Evolutionary conservation across 2,797 vertebrate species (phyloP), one percentile per base, ranked within the genome.

Genomic region (Hydrophis major): DNA sequence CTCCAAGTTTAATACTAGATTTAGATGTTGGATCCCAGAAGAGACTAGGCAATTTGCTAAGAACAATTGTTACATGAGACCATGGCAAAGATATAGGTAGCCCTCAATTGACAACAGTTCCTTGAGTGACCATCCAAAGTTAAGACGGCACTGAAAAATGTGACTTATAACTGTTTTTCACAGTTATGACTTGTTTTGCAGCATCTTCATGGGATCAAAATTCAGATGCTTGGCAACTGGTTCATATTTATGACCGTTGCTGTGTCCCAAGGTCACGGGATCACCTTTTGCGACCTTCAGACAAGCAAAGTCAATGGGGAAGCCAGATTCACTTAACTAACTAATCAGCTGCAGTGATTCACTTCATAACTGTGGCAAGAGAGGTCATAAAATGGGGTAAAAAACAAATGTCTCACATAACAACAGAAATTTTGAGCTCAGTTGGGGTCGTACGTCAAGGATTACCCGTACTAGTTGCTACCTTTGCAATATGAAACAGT

Each of bases 41-140:
- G 55, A 89, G 61, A 60, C 83, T 94, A 87, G 63, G 22, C 60
- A 94, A 69, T 2, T 59, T 89, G 4, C 60, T 55, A 91, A 88
- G 57, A 86, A 18, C 74, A 92, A 18, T 90, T 95, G 47, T 87
- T 92, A 96, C 93, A 90, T 14, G 10, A 1, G 37, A 93, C 37
- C 89, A 57, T 57, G 63, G 89, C 90, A 53, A 95, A 95, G 47
- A 89, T 90, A 66, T 57, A 93, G 91, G 60, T 61, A 94, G 90
- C 2, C n/a, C 66, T 32, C 14, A 1, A 37, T 14, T 37, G 32
- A 37, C 14, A 74, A 74, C n/a, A 7, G 63, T 14, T 32, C 0
- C 0, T 66, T 66, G 28, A 66, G n/a, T 74, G n/a, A 74, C n/a
- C 6, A 6, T 32, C 18, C 66, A 74, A 74, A 74, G 66, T 74